Conservation (phyloP, 2,113 vertebrate genomes). For the Cavia aperea region DNA sequence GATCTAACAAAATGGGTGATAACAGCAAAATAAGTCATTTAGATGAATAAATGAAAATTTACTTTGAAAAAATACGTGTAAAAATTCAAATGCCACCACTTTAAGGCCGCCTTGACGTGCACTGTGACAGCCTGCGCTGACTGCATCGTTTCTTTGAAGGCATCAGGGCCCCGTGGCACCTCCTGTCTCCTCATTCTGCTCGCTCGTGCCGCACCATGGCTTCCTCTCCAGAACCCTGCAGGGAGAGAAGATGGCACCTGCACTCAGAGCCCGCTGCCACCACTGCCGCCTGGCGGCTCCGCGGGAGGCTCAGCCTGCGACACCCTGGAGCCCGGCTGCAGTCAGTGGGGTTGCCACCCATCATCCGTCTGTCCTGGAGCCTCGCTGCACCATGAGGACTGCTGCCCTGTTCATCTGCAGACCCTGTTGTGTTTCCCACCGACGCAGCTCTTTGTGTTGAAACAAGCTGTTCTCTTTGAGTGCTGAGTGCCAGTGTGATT, state of each 20-base stretch:
- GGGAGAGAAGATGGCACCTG: neutral
- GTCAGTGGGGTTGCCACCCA: too few species aligned
- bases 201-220: neutral
- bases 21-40: neutral
- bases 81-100: neutral
- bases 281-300: too few species aligned
- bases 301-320: too few species aligned
- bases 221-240: neutral
- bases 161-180: neutral
- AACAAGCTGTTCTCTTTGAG: neutral
- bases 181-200: neutral
- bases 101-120: neutral
- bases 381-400: too few species aligned
- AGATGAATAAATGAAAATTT: neutral
- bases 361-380: too few species aligned
- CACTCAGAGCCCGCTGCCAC: neutral
- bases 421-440: neutral
- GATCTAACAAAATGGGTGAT: neutral
- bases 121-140: neutral
- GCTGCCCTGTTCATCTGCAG: neutral
- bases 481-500: neutral
- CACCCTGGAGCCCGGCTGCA: too few species aligned
- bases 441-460: slow-evolving; percentile 36
- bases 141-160: slow-evolving; percentile 47
- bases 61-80: neutral